phyloP scores from a whole-genome alignment of 2,888 invertebrate genomes.

The Lamellibrachia satsuma region DNA sequence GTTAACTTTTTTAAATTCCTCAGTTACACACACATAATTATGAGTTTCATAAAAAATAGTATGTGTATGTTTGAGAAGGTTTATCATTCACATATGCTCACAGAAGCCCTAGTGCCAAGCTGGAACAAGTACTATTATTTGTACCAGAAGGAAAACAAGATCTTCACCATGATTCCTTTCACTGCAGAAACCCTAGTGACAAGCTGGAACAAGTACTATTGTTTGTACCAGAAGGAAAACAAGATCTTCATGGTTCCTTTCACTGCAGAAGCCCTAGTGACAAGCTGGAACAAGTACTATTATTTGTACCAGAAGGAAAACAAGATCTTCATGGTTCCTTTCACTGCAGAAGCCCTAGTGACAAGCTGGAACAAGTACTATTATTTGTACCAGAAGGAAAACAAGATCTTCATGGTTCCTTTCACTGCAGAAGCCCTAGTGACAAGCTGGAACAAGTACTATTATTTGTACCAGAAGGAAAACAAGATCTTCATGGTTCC shows the following conservation, averaged over 20 bases:
- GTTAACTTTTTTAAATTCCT: background rate
- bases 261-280: conserved; percentile 85
- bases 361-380: conserved; percentile 98
- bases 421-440: conserved; percentile 87
- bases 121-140: conserved; percentile 98
- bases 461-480: conserved; percentile 91
- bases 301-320: conserved; percentile 90
- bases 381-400: conserved; percentile 90
- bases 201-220: conserved; percentile 97
- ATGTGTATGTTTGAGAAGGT: background rate
- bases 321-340: conserved; percentile 82
- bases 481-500: conserved; percentile 85
- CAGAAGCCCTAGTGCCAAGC: conserved; percentile 88
- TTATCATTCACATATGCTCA: background rate
- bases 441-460: conserved; percentile 97
- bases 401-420: conserved; percentile 89
- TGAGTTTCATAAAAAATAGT: background rate
- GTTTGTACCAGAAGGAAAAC: conserved; percentile 88
- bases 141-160: conserved; percentile 86
- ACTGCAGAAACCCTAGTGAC: conserved; percentile 84
- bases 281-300: conserved; percentile 97
- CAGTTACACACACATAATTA: background rate
- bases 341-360: conserved; percentile 79
- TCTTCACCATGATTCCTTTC: conserved; percentile 80
- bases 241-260: conserved; percentile 93